These are phyloP conservation scores for Papilio gigon DNA, from an alignment of 2,888 invertebrate genomes.

Conservation along the genomic window DNA sequence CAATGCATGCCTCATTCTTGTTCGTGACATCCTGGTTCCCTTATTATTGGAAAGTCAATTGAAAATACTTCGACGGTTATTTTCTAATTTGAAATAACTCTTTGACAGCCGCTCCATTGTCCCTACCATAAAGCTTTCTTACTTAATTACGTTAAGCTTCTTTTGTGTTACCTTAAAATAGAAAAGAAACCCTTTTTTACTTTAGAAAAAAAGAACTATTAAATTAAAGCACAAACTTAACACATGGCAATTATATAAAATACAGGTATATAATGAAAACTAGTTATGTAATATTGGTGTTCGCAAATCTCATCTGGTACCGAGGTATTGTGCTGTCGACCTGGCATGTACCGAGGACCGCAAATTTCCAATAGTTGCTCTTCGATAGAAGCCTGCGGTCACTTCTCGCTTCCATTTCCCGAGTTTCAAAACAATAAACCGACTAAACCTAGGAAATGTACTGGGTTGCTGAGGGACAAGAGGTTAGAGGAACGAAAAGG, in stretches of 20 bases:
- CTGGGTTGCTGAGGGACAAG: neutral
- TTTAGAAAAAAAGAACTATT: neutral
- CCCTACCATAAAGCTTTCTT: slow-evolving; percentile 1
- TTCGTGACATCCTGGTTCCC: slow-evolving; percentile 24
- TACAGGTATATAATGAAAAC: too few relatives aligned
- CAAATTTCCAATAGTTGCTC: slow-evolving; percentile 32
- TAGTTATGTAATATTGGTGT: slow-evolving; percentile 4
- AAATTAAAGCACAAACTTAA: too few relatives aligned
- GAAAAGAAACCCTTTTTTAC: neutral
- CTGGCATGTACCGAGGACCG: slow-evolving; percentile 18
- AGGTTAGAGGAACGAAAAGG: too few relatives aligned
- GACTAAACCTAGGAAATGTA: slow-evolving; percentile 14
- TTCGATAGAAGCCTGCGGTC: slow-evolving; percentile 24
- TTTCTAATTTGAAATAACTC: slow-evolving; percentile 34
- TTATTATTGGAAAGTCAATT: slow-evolving; percentile 33
- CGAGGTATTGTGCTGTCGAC: slow-evolving; percentile 12
- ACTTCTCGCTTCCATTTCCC: slow-evolving; percentile 29
- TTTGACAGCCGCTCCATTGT: slow-evolving; percentile 30
- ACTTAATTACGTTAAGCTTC: slow-evolving; percentile 19
- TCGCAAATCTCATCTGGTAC: neutral
- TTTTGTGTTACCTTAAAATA: neutral
- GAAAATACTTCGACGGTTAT: slow-evolving; percentile 31
- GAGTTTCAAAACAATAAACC: slow-evolving; percentile 16
- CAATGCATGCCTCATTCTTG: slow-evolving; percentile 27
- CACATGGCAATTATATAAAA: too few relatives aligned